Evolutionary conservation across 1,140 invertebrate species (phyloP), one percentile per base, ranked within the genome.

Genomic region (Ostrea edulis): DNA sequence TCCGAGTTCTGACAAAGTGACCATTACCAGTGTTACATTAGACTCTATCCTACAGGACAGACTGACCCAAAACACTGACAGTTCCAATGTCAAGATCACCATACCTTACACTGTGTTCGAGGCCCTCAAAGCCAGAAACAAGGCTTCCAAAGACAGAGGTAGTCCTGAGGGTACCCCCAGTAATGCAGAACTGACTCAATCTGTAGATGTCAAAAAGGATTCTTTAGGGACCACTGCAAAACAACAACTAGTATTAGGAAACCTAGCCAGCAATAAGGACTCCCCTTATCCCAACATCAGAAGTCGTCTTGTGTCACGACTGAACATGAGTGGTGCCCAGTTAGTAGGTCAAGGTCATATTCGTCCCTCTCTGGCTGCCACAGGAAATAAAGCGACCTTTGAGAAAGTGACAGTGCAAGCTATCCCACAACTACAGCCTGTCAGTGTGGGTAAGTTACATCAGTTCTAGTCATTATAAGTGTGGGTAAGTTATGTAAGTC

Each of bases 311-410:
- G 81, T 87, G 11, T 83, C 86, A 22, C 77, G 81, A 12, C 58
- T 87, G 0, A 82, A 65, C 65, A 82, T 87, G 5, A 87, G 81
- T 53, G 86, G 86, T 51, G 58, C 86, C 68, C 68, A 77, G 68
- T 14, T 35, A 25, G 68, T 77, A 12, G 68, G 68, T 77, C 55
- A 62, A n/a, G 55, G 55, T 62, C 68, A 77, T 9, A 77, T 77
- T 29, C 68, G 68, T 2, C 68, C 68, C 68, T 14, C 68, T 14
- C 68, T 77, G 25, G 68, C 25, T 25, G 9, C 68, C 11, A 25
- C 22, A 11, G 68, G 68, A 35, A n/a, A n/a, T 17, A 77, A 29
- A 35, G 29, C 25, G 9, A 14, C 68, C 22, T 77, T 77, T 29
- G 68, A 77, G 25, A 77, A 77, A 35, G 68, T 77, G 25, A 77